A percentile compares a stretch with the other conserved stretches of the same genome.
Conservation (phyloP, 2,888 invertebrate genomes). For the Microdon myrmicae region DNA sequence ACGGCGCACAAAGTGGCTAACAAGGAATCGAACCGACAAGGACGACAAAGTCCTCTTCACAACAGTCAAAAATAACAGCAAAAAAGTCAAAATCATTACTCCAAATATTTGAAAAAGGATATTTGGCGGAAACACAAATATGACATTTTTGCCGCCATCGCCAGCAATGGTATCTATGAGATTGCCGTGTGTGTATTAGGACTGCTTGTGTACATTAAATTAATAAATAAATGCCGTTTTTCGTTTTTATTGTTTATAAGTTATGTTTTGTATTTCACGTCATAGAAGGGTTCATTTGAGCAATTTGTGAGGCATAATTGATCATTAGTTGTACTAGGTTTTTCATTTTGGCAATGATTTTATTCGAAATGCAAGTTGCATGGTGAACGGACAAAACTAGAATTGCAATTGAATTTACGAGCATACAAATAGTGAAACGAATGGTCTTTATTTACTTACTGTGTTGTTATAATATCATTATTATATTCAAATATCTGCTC, state of each 20-base stretch:
- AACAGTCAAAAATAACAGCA: slow-evolving; percentile 47
- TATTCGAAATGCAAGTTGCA: too few relatives aligned
- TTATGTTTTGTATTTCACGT: slow-evolving; percentile 8
- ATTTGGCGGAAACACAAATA: slow-evolving; percentile 56
- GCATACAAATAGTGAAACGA: too few relatives aligned
- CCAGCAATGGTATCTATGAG: slow-evolving; percentile 47
- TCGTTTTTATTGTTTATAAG: slow-evolving; percentile 46
- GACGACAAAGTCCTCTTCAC: slow-evolving; percentile 49
- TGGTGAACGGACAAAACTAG: too few relatives aligned
- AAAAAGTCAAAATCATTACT: slow-evolving; percentile 55
- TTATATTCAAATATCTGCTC: too few relatives aligned
- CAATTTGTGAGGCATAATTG: too few relatives aligned
- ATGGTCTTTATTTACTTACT: too few relatives aligned
- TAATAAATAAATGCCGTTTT: slow-evolving; percentile 49
- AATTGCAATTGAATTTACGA: too few relatives aligned
- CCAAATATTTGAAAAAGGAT: slow-evolving; percentile 57
- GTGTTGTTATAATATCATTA: too few relatives aligned
- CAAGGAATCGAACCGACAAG: slow-evolving; percentile 49
- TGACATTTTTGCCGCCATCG: slow-evolving; percentile 52
- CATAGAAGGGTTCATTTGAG: slow-evolving; percentile 14
- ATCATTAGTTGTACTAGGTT: too few relatives aligned
- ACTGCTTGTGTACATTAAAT: slow-evolving; percentile 50
- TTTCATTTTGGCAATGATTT: too few relatives aligned
- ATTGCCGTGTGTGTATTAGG: slow-evolving; percentile 41
- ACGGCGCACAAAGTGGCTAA: slow-evolving; percentile 51